Base-by-base conservation (phyloP, 1,140 invertebrate species). In the Pachypsylla venusta region DNA sequence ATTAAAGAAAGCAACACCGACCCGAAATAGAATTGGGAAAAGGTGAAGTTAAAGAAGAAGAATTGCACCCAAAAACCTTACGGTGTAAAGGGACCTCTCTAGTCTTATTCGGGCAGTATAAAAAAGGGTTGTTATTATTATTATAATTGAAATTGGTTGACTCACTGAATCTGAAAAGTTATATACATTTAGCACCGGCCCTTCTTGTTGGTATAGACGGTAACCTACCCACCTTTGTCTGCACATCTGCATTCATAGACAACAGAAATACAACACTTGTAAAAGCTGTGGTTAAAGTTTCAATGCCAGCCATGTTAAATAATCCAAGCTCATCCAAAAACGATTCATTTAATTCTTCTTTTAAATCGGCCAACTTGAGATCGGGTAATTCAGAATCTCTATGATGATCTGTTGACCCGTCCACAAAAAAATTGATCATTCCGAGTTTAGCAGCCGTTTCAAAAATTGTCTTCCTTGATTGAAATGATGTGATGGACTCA, bases 211-310 rank as follows among this genome's bases (percentile, higher is more conserved):
- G n/a, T n/a, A n/a, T n/a, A n/a, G n/a, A n/a, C n/a, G n/a, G n/a
- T n/a, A n/a, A n/a, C n/a, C n/a, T n/a, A n/a, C n/a, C n/a, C 22
- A 48, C 42, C 42, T 48, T 48, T 19, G 42, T 22, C n/a, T 48
- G 42, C 7, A 48, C 42, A n/a, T 48, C 42, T 3, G 42, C n/a
- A 48, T 48, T n/a, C 42, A 48, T 48, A 3, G 42, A 48, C 42
- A 48, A 22, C 5, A 48, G 42, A 48, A 48, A 48, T 19, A 48
- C 22, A n/a, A 48, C 7, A 7, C n/a, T 22, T 7, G 7, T 5
- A 22, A 5, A 48, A 3, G 42, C 42, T 4, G 42, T 48, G 42
- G 42, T 48, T 4, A 48, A 22, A 3, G 42, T 48, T 22, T 48
- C 42, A 5, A 48, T 48, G 7, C 42, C 42, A 10, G 42, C 42